Base-by-base conservation (phyloP, 2,888 invertebrate genomes). In the Sipunculus nudus region DNA sequence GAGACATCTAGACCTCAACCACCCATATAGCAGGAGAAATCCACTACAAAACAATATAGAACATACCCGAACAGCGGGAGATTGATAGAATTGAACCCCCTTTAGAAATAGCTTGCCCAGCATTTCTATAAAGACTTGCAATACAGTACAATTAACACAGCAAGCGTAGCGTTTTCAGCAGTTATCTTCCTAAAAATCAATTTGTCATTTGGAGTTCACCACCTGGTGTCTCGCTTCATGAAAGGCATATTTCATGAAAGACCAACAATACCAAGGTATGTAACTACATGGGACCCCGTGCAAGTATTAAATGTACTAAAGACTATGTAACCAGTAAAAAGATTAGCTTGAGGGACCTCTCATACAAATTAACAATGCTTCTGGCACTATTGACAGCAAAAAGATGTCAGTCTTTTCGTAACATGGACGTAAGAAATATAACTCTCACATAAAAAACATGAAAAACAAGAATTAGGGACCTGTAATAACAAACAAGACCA, bases 1-100 rank as follows among this genome's bases (percentile, higher is more conserved):
- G 31, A 26, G 16, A 19, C n/a, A 47, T 53, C 19, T 49, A 47
- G 26, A 29, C 41, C n/a, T 19, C 48, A 16, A 13, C 47, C 3
- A 16, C 40, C 26, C 26, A 56, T 23, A 38, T 56, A 10, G 35
- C 39, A 13, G 56, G 56, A 2, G 35, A 38, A 21, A 23, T 31
- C 23, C 47, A 56, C 59, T 8, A 53, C 39, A 26, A 43, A 52
- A 32, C 61, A 58, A 41, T 62, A 62, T 38, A 25, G 26, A 13
- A 8, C 40, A 16, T 59, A 58, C 45, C 49, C 53, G 29, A 31
- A 50, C 13, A 62, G 48, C 39, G 62, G 59, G 65, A 52, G 46
- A n/a, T n/a, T n/a, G n/a, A n/a, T n/a, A n/a, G n/a, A n/a, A n/a
- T n/a, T n/a, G n/a, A n/a, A n/a, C n/a, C n/a, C n/a, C n/a, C n/a